phyloP scores from a whole-genome alignment of 2,888 invertebrate genomes.

The Serripes groenlandicus region DNA sequence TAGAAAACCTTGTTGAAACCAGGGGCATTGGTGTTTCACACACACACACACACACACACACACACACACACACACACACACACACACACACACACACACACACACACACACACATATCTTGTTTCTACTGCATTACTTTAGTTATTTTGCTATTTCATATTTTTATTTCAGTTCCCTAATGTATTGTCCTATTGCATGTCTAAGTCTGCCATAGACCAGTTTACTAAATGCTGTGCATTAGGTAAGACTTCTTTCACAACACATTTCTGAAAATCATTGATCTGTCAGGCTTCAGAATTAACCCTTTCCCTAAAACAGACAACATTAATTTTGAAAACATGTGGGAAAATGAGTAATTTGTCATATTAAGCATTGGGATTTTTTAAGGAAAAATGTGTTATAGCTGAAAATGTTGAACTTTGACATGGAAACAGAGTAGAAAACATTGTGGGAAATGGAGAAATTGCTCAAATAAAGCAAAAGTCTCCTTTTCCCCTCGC shows the following conservation, averaged over 20 bases:
- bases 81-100: too few relatives aligned
- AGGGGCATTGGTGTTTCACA: too few relatives aligned
- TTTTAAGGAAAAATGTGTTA: neutral
- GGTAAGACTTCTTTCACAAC: conserved; percentile 85
- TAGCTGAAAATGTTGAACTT: neutral
- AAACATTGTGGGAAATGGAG: conserved; percentile 1
- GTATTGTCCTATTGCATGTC: conserved; percentile 96
- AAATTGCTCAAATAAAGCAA: too few relatives aligned
- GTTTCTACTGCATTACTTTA: too few relatives aligned
- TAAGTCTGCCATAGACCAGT: conserved; percentile 97
- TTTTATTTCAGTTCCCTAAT: conserved; percentile 90
- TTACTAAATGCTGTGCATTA: conserved; percentile 96
- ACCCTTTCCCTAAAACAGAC: neutral
- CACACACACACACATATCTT: too few relatives aligned
- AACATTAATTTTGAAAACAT: neutral
- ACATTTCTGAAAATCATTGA: neutral
- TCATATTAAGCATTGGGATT: neutral
- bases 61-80: too few relatives aligned
- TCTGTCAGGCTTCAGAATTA: neutral
- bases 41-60: too few relatives aligned
- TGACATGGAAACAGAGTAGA: neutral
- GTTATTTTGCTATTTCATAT: too few relatives aligned
- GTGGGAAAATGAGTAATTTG: neutral
- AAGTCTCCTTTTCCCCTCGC: too few relatives aligned
- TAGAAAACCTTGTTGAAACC: too few relatives aligned